A percentile compares a stretch with the other conserved stretches of the same genome.
Evolutionary conservation across 2,113 vertebrate species (phyloP).

Genomic region (Alouatta palliata): DNA sequence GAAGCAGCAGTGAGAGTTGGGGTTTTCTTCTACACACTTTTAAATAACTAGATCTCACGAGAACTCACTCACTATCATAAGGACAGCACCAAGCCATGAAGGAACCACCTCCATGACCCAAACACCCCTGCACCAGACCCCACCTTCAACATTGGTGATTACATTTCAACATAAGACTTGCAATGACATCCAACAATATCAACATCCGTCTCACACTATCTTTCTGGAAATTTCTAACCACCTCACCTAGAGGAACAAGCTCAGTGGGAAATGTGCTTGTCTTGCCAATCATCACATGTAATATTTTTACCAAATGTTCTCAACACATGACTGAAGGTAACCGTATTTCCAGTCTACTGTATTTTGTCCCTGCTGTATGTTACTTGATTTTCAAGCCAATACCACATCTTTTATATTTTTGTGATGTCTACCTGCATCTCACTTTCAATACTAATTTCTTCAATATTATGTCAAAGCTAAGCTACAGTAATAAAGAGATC

Average conservation of each 20-base stretch:
- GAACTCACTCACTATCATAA: no score
- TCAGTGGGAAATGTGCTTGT: not conserved
- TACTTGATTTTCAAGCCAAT: not conserved
- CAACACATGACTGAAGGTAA: not conserved
- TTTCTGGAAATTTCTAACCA: conserved; percentile 13
- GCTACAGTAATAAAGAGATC: not conserved
- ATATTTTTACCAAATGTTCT: not conserved
- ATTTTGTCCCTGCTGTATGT: not conserved
- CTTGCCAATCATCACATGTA: not conserved
- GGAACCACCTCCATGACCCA: no score
- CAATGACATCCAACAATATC: no score
- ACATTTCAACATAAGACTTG: no score
- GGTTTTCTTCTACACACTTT: no score
- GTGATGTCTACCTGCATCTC: not conserved
- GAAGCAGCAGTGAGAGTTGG: no score
- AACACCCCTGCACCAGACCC: no score
- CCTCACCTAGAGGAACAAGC: not conserved
- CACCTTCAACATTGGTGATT: no score
- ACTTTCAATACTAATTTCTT: not conserved
- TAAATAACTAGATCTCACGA: no score
- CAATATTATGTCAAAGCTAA: not conserved
- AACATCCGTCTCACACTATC: not conserved
- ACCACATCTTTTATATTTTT: not conserved
- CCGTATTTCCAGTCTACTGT: not conserved
- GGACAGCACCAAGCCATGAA: no score